phyloP scores from a whole-genome alignment of 2,113 vertebrate genomes.

The Pseudorectes ferrugineus region DNA sequence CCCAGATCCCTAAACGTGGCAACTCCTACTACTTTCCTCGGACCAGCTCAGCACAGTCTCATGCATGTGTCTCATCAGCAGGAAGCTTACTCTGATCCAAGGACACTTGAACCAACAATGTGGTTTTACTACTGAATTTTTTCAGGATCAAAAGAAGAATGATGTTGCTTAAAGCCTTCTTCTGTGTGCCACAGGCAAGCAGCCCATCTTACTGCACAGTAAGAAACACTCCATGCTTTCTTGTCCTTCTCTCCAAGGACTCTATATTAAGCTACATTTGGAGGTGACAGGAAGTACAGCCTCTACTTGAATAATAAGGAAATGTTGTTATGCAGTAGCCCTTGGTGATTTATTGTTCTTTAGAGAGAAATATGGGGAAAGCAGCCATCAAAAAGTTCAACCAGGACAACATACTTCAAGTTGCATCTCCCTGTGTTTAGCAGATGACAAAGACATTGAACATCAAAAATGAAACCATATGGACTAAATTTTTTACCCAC shows the following conservation, averaged over 20 bases:
- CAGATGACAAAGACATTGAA: slow-evolving; percentile 18
- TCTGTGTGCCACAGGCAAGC: background rate
- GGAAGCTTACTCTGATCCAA: background rate
- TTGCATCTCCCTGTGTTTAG: background rate
- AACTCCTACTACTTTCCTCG: background rate
- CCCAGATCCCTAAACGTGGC: background rate
- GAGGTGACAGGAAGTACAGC: background rate
- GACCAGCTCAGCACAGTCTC: background rate
- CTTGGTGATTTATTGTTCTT: background rate
- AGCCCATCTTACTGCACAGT: background rate
- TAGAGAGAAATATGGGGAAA: background rate
- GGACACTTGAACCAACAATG: background rate
- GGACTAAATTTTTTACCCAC: background rate
- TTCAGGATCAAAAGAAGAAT: background rate
- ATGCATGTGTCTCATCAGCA: fast-evolving
- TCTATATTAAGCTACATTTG: background rate
- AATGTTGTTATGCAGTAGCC: background rate
- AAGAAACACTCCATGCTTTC: background rate
- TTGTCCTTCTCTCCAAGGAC: background rate
- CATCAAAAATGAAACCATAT: slow-evolving; percentile 1
- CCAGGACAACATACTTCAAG: background rate
- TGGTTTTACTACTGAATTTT: background rate
- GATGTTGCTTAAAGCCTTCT: background rate
- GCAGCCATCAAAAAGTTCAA: background rate
- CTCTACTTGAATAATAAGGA: background rate